phyloP scores from a whole-genome alignment of 2,888 invertebrate species.

The Deilephila porcellus region DNA sequence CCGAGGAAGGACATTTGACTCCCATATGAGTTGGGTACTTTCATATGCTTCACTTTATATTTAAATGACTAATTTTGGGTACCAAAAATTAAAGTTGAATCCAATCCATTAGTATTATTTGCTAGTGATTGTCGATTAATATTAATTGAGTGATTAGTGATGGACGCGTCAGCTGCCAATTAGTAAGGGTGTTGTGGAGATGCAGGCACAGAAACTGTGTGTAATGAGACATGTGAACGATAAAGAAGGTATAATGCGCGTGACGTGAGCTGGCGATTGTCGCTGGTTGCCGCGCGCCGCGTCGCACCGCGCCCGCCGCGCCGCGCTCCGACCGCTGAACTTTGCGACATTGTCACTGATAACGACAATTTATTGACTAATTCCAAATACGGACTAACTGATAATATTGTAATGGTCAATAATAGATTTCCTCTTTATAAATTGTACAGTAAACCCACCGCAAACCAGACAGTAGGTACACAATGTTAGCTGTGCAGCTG shows the following conservation, averaged over 20 bases:
- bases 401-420: constrained; percentile 32
- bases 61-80: no score
- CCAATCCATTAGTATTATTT: no score
- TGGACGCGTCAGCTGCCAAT: not conserved
- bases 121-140: not conserved
- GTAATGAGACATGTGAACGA: constrained; percentile 52
- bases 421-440: constrained; percentile 14
- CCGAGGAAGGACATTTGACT: constrained; percentile 42
- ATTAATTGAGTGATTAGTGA: not conserved
- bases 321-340: constrained; percentile 64
- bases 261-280: constrained; percentile 72
- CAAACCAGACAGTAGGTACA: constrained; percentile 28
- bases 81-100: not conserved
- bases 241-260: constrained; percentile 67
- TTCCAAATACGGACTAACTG: constrained; percentile 53
- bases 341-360: constrained; percentile 75
- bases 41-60: not conserved
- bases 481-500: not conserved
- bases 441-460: constrained; percentile 26
- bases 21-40: not conserved
- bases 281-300: constrained; percentile 35
- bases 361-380: constrained; percentile 64
- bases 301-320: constrained; percentile 39
- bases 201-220: constrained; percentile 54
- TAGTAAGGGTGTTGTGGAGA: not conserved